Percentiles rank a stretch among this genome's conserved stretches.
These are phyloP conservation scores for Cololabis saira DNA, from an alignment of 2,113 vertebrate genomes.

Conservation along the genomic window DNA sequence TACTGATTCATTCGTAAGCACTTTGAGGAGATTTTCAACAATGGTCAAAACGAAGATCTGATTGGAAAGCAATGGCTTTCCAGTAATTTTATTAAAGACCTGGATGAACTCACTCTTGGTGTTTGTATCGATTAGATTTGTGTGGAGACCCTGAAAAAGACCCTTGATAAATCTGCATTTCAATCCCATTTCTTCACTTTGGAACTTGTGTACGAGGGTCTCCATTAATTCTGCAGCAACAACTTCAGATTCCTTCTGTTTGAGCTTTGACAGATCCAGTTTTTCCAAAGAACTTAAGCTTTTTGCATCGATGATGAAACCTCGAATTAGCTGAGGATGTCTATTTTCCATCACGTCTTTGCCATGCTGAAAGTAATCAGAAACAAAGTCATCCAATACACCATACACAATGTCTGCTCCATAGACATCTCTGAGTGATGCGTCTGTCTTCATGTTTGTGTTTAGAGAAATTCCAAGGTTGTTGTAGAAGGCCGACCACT, in stretches of 20 bases:
- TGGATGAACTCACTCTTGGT: rapidly evolving
- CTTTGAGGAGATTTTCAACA: conserved; percentile 1
- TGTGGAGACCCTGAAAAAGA: not conserved
- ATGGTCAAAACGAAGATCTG: not conserved
- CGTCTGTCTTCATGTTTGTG: not conserved
- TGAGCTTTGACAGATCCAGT: conserved; percentile 2
- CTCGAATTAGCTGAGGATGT: rapidly evolving
- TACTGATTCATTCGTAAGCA: not conserved
- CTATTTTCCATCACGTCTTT: conserved; percentile 3
- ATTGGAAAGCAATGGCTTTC: not conserved
- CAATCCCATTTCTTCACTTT: not conserved
- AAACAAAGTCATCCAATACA: conserved; percentile 15
- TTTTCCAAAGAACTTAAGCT: rapidly evolving
- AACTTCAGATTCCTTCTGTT: not conserved
- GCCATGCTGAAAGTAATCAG: rapidly evolving
- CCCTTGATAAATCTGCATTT: not conserved
- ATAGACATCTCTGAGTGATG: conserved; percentile 6
- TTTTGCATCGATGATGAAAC: conserved; percentile 9
- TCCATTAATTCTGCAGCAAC: conserved; percentile 14
- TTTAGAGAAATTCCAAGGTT: not conserved
- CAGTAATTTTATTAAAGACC: not conserved
- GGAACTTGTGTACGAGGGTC: not conserved
- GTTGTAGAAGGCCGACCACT: conserved; percentile 32
- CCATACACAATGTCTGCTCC: conserved; percentile 31
- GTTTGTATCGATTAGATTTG: not conserved